Percentiles rank a stretch among this genome's conserved stretches.
Conservation (phyloP, 2,888 invertebrate species). For the Calameuta idolon region DNA sequence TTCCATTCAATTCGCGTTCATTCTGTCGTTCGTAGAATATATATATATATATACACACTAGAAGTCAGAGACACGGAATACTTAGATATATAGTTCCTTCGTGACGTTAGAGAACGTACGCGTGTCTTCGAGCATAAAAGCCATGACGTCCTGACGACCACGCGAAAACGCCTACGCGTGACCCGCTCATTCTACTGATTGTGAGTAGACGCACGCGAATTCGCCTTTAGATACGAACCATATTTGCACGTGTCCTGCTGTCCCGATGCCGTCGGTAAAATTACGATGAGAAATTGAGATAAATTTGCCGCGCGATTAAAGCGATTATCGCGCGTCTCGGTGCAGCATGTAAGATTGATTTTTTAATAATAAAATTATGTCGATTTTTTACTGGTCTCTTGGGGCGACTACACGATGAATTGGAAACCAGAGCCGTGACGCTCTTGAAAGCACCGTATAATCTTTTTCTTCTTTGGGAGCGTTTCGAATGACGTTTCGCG, state of each 20-base stretch:
- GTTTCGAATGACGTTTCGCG: background rate
- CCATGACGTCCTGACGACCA: conserved; percentile 23
- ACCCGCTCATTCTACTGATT: background rate
- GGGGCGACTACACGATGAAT: background rate
- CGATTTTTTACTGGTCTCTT: background rate
- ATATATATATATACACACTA: background rate
- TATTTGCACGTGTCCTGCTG: background rate
- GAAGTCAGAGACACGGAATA: background rate
- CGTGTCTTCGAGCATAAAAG: background rate
- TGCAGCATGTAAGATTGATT: background rate
- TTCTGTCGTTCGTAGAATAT: background rate
- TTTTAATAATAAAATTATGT: background rate
- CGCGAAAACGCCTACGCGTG: conserved; percentile 18
- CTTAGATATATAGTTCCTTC: conserved; percentile 24
- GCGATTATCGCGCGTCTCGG: background rate
- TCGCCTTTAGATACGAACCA: background rate
- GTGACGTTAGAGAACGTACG: conserved; percentile 25
- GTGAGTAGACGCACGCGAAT: background rate
- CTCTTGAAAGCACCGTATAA: background rate
- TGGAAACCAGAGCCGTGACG: background rate
- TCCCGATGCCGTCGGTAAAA: background rate
- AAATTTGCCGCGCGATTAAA: background rate
- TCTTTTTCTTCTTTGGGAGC: background rate
- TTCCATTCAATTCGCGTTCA: background rate
- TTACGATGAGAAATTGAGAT: background rate